Evolutionary conservation across 2,113 vertebrate genomes (phyloP).

Genomic region (Odocoileus virginianus): DNA sequence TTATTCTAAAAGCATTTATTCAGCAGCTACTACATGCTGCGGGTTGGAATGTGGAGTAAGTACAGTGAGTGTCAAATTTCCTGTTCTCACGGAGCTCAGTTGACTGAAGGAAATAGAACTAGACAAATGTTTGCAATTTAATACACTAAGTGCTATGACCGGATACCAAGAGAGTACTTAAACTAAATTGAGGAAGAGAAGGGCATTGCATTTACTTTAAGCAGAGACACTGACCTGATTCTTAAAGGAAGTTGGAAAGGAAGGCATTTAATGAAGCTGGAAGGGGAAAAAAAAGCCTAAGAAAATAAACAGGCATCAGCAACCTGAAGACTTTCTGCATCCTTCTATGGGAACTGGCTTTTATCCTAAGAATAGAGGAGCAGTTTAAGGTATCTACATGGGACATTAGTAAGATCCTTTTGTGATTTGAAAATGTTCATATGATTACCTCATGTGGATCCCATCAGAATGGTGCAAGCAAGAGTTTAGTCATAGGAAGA

Average conservation of each 20-base stretch:
- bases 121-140: constrained; percentile 65
- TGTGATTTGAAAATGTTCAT: not conserved
- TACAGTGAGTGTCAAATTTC: not conserved
- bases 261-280: constrained; percentile 54
- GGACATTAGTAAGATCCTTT: not conserved
- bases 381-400: not conserved
- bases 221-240: constrained; percentile 50
- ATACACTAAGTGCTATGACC: constrained; percentile 39
- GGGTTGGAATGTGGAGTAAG: not conserved
- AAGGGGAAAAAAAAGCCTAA: constrained; percentile 1
- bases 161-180: constrained; percentile 36
- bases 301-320: constrained; percentile 3
- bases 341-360: not conserved
- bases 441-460: not conserved
- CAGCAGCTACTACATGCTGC: not conserved
- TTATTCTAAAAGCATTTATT: not conserved
- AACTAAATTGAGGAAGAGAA: constrained; percentile 51
- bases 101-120: constrained; percentile 9
- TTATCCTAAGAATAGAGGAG: not conserved
- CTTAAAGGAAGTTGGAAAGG: not conserved
- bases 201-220: constrained; percentile 27
- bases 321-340: not conserved
- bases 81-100: constrained; percentile 14
- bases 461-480: not conserved
- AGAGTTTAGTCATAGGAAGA: not conserved